Evolutionary conservation across 2,888 invertebrate species (phyloP), one percentile per base, ranked within the genome.

Genomic region (Nysson spinosus): DNA sequence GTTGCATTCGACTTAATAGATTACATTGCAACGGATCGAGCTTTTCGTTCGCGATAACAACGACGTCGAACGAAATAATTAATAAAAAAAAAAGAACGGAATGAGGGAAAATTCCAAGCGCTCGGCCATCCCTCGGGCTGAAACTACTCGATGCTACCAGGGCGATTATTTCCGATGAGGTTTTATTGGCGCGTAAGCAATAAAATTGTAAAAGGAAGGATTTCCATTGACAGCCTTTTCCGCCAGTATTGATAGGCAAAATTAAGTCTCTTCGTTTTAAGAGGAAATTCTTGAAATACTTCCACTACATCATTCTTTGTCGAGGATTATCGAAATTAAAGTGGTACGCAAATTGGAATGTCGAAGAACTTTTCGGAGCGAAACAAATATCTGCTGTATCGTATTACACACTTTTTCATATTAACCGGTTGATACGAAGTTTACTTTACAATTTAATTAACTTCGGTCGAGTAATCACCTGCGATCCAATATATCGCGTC

Each of bases 1-100:
- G 16, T 55, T 54, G 50, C 56, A 34, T 63, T 52, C 40, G 47
- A 60, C 47, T 75, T 66, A 66, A 66, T 72, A 63, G 60, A 71
- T 69, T 63, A 71, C 62, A 12, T 42, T 50, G 37, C 60, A 32
- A 62, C 32, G 50, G 56, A 58, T 50, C 58, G 32, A 34, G 19
- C 39, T 17, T 55, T 58, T 54, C 40, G 39, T 5, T 9, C 16
- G 19, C 14, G 17, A 34, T 28, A 56, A 54, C 44, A 56, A 40
- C 37, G 26, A 14, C 34, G 20, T 43, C 28, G 26, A 43, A 22
- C 14, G 24, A 55, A 65, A 68, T 60, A 57, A 72, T 62, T 64
- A 55, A 55, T 20, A 40, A 54, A 47, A 58, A 49, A 35, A 2
- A 4, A 14, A 34, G 26, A 9, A 28, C 9, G 28, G n/a, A 28